phyloP scores from a whole-genome alignment of 2,797 vertebrate species.

The Diplodus sargus region DNA sequence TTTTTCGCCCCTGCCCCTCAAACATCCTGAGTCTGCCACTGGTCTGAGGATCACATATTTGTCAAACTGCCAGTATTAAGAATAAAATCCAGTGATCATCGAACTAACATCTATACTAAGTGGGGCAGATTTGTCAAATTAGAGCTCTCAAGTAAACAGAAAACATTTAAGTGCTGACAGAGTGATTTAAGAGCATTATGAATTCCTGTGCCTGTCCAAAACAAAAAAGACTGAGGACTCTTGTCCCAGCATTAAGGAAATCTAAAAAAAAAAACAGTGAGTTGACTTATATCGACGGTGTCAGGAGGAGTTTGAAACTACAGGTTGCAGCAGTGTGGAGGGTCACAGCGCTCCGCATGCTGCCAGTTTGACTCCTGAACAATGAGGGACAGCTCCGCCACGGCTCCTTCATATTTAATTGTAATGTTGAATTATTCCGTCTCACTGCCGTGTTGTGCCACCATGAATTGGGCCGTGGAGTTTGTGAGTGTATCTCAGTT shows the following conservation, averaged over 20 bases:
- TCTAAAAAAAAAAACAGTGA: conserved; percentile 14
- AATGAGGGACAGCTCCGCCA: conserved; percentile 56
- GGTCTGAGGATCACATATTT: neutral
- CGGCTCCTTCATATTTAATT: conserved; percentile 83
- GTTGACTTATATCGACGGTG: conserved; percentile 47
- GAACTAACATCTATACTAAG: neutral
- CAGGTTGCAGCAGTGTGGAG: conserved; percentile 56
- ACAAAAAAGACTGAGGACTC: conserved; percentile 2
- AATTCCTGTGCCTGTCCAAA: conserved; percentile 4
- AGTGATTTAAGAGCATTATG: neutral
- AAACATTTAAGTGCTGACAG: neutral
- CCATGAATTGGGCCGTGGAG: conserved; percentile 74
- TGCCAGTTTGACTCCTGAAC: conserved; percentile 63
- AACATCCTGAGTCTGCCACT: too few relatives aligned
- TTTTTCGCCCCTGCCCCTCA: too few relatives aligned
- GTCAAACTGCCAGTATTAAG: neutral
- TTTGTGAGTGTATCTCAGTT: conserved; percentile 48
- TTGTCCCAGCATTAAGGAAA: neutral
- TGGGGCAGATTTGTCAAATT: neutral
- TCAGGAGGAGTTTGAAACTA: conserved; percentile 72
- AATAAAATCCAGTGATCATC: neutral
- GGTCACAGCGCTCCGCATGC: conserved; percentile 42
- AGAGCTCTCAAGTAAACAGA: too few relatives aligned
- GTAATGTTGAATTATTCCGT: conserved; percentile 85
- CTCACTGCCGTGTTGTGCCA: conserved; percentile 80